Percentiles rank a stretch among this genome's conserved stretches.
phyloP scores from a whole-genome alignment of 2,888 invertebrate genomes.

The Epistrophella euchroma region DNA sequence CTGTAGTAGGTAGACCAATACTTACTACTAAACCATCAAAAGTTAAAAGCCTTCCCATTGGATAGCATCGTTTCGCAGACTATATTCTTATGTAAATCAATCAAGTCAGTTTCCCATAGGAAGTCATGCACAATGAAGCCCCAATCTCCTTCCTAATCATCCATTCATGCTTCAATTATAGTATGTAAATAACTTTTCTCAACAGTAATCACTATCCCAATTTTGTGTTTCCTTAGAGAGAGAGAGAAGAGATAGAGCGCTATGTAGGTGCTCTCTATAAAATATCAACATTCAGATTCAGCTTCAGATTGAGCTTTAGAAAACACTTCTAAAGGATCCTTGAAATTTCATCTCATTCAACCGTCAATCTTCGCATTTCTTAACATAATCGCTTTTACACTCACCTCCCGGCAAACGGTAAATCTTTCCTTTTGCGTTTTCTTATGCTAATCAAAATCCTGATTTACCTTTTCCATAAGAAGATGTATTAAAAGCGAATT shows the following conservation, averaged over 20 bases:
- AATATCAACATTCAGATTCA: slow-evolving; percentile 32
- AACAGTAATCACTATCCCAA: slow-evolving; percentile 46
- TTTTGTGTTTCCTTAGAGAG: not conserved
- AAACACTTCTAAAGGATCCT: slow-evolving; percentile 57
- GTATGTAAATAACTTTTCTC: slow-evolving; percentile 55
- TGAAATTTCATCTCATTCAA: slow-evolving; percentile 59
- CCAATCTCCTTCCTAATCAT: slow-evolving; percentile 40
- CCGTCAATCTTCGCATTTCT: slow-evolving; percentile 66
- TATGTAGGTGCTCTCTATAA: not conserved
- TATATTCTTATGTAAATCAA: slow-evolving; percentile 23
- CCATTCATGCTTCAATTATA: slow-evolving; percentile 43
- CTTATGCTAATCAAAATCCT: slow-evolving; percentile 75
- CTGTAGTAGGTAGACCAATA: no score
- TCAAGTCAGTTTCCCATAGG: slow-evolving; percentile 2
- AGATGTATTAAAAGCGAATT: slow-evolving; percentile 70
- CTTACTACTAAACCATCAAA: not conserved
- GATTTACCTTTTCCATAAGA: slow-evolving; percentile 56
- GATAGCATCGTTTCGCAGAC: not conserved
- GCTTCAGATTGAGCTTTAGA: slow-evolving; percentile 14
- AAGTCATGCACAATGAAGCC: slow-evolving; percentile 29
- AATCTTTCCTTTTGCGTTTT: slow-evolving; percentile 42
- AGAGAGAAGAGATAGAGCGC: not conserved
- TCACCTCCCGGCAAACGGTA: slow-evolving; percentile 37
- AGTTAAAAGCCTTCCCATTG: not conserved
- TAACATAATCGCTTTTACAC: slow-evolving; percentile 65